These are phyloP conservation scores for Myxocyprinus asiaticus DNA, from an alignment of 2,113 vertebrate species.

Conservation along the genomic window DNA sequence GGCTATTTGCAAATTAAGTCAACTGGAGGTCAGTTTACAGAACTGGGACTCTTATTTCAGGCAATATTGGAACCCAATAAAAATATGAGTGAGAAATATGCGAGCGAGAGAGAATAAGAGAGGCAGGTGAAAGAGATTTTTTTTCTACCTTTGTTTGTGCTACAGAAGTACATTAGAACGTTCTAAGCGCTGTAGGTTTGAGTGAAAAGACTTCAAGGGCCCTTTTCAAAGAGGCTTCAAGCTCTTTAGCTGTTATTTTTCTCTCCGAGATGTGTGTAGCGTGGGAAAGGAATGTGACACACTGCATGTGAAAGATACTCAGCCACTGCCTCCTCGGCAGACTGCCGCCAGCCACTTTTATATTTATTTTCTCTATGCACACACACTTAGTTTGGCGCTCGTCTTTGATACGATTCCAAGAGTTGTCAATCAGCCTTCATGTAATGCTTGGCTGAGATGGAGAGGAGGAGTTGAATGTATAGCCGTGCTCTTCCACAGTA, in stretches of 20 bases:
- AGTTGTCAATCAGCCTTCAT: slow-evolving; percentile 41
- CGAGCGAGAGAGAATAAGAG: not conserved
- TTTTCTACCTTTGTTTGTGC: slow-evolving; percentile 6
- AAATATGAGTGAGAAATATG: not conserved
- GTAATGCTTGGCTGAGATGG: slow-evolving; percentile 31
- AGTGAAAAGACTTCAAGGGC: slow-evolving; percentile 42
- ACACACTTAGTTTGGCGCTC: slow-evolving; percentile 42
- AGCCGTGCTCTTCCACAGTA: slow-evolving; percentile 24
- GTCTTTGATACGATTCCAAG: slow-evolving; percentile 47
- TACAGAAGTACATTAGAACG: slow-evolving; percentile 7
- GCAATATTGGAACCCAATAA: not conserved
- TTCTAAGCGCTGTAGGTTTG: slow-evolving; percentile 16
- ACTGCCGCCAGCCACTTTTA: slow-evolving; percentile 69
- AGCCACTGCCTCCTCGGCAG: slow-evolving; percentile 24
- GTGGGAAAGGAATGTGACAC: slow-evolving; percentile 31
- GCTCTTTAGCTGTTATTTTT: slow-evolving; percentile 37
- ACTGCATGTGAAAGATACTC: slow-evolving; percentile 42
- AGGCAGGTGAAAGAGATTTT: not conserved
- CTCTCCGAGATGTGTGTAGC: slow-evolving; percentile 31
- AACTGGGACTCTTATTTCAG: slow-evolving; percentile 21
- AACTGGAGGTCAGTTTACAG: slow-evolving; percentile 37
- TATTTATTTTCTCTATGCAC: slow-evolving; percentile 28
- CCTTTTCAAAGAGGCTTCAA: slow-evolving; percentile 29
- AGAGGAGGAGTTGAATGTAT: slow-evolving; percentile 34
- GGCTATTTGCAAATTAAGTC: slow-evolving; percentile 42